Percentiles rank a stretch among this genome's conserved stretches.
Conservation (phyloP, 35 echinoderm and acorn worm species). For the Apostichopus parvimensis region DNA sequence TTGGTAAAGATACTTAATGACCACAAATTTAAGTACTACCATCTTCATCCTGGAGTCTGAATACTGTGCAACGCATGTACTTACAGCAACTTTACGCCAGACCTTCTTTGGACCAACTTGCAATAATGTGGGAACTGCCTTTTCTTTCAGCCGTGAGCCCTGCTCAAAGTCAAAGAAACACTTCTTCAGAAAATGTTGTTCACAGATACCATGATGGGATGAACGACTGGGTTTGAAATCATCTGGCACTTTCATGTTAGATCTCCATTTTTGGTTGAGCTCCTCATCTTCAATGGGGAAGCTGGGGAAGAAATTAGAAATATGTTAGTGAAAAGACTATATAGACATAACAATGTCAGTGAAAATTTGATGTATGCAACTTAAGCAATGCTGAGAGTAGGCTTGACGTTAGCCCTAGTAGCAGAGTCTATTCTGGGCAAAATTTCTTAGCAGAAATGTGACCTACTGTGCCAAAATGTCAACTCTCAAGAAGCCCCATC, state of each 20-base stretch:
- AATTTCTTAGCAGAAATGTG: too few relatives aligned
- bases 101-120: neutral
- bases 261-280: slow-evolving; percentile 9
- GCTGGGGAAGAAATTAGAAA: neutral
- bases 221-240: neutral
- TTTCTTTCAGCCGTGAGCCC: slow-evolving; percentile 23
- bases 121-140: slow-evolving; percentile 35
- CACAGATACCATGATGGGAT: slow-evolving; percentile 28
- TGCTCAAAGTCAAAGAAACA: slow-evolving; percentile 35
- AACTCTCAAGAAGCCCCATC: too few relatives aligned
- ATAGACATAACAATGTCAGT: too few relatives aligned
- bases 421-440: too few relatives aligned
- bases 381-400: too few relatives aligned
- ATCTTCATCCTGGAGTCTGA: too few relatives aligned
- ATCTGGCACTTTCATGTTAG: slow-evolving; percentile 42
- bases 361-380: too few relatives aligned
- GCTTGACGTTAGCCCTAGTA: too few relatives aligned
- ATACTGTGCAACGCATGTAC: neutral
- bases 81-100: slow-evolving; percentile 50
- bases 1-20: too few relatives aligned
- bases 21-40: too few relatives aligned
- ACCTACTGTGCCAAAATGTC: too few relatives aligned
- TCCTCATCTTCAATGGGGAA: slow-evolving; percentile 2
- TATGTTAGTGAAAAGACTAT: neutral
- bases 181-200: slow-evolving; percentile 51